Evolutionary conservation across 2,888 invertebrate species (phyloP), one percentile per base, ranked within the genome.

Genomic region (Caenorhabditis drosophilae): DNA sequence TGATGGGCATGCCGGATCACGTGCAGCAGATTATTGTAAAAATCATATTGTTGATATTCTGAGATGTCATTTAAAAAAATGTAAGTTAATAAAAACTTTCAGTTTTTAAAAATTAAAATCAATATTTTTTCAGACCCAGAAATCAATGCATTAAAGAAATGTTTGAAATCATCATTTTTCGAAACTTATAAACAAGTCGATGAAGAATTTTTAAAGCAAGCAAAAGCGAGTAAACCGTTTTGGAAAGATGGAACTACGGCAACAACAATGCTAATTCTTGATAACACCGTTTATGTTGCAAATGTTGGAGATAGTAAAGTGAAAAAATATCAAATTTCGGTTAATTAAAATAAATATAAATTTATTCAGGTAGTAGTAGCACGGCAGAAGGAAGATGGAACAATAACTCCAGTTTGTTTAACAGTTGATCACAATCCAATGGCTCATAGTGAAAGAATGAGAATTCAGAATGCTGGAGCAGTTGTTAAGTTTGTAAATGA

Each of bases 191-290:
- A 86, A 72, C 83, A 84, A 59, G 83, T 85, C 9, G 87, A 87
- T 77, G 87, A 86, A 27, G 85, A 84, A 36, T 87, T 87, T 74
- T 77, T 87, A 18, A 84, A 80, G 56, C 79, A 84, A 58, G 87
- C 87, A 1, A 74, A 84, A 15, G 84, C 83, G 76, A 87, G 87
- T 31, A 86, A 86, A 64, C 87, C 87, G n/a, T 78, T 84, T 1
- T 86, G 86, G 86, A 87, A 87, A 71, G 87, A 87, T 78, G 87
- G 87, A 2, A 84, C 86, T 0, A 87, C 87, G 23, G 86, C 85
- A 0, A 85, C 86, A n/a, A 80, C 84, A 23, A 79, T 86, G 25
- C 75, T 87, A 16, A 77, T 84, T n/a, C 68, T 87, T 20, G 85
- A 86, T 68, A 84, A 86, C 55, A 83, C 82, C 2, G 67, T 86